phyloP scores from a whole-genome alignment of 1,140 invertebrate genomes.

The silkworm (Bombyx mori) region DNA sequence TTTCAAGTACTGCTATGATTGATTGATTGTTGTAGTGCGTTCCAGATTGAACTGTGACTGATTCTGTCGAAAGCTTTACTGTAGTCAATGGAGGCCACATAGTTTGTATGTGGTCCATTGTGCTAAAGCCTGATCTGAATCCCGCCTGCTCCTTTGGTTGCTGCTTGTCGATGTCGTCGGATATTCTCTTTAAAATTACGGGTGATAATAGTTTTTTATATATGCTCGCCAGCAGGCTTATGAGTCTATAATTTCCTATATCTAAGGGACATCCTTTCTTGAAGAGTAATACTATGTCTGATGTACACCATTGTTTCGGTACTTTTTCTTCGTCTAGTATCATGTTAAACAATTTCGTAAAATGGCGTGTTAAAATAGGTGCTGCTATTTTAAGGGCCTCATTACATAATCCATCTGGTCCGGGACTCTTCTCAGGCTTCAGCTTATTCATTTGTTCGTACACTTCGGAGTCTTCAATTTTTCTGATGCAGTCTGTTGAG shows the following conservation, averaged over 20 bases:
- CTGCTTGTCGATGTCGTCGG: no score
- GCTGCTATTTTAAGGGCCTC: not conserved
- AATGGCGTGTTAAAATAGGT: not conserved
- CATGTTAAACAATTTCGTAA: not conserved
- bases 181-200: no score
- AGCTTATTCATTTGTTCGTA: constrained; percentile 9
- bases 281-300: not conserved
- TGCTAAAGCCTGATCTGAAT: no score
- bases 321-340: constrained; percentile 4
- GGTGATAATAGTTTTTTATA: not conserved
- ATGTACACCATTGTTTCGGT: not conserved
- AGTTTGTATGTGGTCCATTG: no score
- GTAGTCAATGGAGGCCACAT: no score
- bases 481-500: constrained; percentile 2
- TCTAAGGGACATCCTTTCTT: no score
- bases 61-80: not conserved
- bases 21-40: no score
- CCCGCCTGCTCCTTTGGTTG: no score
- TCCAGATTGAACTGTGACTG: not conserved
- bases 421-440: constrained; percentile 8
- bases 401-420: constrained; percentile 9
- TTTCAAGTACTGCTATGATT: no score
- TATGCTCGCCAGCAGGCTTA: not conserved
- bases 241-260: no score
- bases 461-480: constrained; percentile 8